These are phyloP conservation scores for Scytalopus superciliaris DNA, from an alignment of 2,113 vertebrate genomes.

Conservation along the genomic window DNA sequence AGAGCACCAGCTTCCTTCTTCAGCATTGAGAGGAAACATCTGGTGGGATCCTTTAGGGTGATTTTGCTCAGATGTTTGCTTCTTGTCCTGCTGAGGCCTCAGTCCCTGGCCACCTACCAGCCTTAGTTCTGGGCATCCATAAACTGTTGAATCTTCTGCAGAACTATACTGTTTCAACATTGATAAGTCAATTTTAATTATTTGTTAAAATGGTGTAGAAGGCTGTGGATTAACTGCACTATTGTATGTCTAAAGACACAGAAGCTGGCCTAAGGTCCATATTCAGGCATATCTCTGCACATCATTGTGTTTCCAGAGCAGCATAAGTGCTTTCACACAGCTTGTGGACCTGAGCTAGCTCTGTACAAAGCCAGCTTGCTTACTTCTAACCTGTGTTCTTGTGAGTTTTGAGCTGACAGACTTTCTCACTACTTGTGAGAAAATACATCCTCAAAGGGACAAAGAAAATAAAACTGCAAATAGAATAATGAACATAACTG, in stretches of 20 bases:
- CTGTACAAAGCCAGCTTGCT: not conserved
- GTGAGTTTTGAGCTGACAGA: not conserved
- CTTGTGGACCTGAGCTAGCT: not conserved
- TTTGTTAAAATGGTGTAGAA: not conserved
- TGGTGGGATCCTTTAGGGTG: not conserved
- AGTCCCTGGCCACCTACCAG: not conserved
- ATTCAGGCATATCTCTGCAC: not conserved
- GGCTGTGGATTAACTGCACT: not conserved
- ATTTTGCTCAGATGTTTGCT: not conserved
- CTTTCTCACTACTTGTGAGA: not conserved
- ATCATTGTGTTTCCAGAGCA: not conserved
- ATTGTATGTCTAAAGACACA: not conserved
- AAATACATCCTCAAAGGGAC: not conserved
- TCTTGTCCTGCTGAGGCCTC: not conserved
- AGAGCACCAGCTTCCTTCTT: not conserved
- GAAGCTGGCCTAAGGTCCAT: not conserved
- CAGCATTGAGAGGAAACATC: not conserved
- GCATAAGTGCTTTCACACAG: accelerated
- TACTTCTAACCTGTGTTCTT: not conserved
- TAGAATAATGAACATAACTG: not conserved
- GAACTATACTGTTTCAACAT: not conserved
- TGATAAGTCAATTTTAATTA: not conserved
- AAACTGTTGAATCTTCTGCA: not conserved
- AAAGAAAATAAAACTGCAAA: not conserved
- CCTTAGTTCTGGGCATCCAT: not conserved